Percentiles rank a stretch among this genome's conserved stretches.
Evolutionary conservation across 1,140 invertebrate species (phyloP).

Genomic region (Zaprionus ghesquierei): DNA sequence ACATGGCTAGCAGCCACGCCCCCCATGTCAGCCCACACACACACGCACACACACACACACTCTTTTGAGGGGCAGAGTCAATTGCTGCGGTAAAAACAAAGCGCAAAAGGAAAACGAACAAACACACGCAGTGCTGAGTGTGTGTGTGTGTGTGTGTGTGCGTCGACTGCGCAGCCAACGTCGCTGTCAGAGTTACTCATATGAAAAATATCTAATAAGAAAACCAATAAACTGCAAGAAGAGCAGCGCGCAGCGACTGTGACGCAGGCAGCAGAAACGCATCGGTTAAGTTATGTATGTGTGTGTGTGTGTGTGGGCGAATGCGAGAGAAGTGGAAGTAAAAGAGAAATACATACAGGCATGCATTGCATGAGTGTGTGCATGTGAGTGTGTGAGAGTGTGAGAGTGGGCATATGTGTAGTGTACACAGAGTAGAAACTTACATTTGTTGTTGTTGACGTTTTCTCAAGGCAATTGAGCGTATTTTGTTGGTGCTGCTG

Average conservation of each 20-base stretch:
- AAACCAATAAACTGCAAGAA: slow-evolving; percentile 59
- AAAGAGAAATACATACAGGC: slow-evolving; percentile 34
- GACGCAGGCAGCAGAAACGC: neutral
- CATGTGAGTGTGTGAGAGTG: slow-evolving; percentile 6
- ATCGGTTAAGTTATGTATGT: neutral
- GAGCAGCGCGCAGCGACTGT: slow-evolving; percentile 9
- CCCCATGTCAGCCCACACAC: slow-evolving; percentile 22
- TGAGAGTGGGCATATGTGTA: neutral
- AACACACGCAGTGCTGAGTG: neutral
- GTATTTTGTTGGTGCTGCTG: slow-evolving; percentile 57
- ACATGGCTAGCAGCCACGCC: slow-evolving; percentile 40
- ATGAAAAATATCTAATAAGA: slow-evolving; percentile 67
- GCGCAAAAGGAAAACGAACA: slow-evolving; percentile 19
- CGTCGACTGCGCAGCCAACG: slow-evolving; percentile 27
- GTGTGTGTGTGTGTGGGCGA: slow-evolving; percentile 57
- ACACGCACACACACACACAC: slow-evolving; percentile 20
- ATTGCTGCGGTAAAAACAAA: slow-evolving; percentile 28
- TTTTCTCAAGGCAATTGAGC: slow-evolving; percentile 69
- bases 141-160: too few species aligned
- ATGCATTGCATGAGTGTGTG: slow-evolving; percentile 2
- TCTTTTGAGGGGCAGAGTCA: slow-evolving; percentile 4
- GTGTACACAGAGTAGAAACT: slow-evolving; percentile 41
- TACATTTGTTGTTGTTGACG: slow-evolving; percentile 77
- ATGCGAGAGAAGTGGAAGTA: slow-evolving; percentile 65
- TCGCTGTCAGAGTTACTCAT: slow-evolving; percentile 42